These are phyloP conservation scores for Neomonachus schauinslandi DNA, from an alignment of 2,113 vertebrate species.

Conservation along the genomic window DNA sequence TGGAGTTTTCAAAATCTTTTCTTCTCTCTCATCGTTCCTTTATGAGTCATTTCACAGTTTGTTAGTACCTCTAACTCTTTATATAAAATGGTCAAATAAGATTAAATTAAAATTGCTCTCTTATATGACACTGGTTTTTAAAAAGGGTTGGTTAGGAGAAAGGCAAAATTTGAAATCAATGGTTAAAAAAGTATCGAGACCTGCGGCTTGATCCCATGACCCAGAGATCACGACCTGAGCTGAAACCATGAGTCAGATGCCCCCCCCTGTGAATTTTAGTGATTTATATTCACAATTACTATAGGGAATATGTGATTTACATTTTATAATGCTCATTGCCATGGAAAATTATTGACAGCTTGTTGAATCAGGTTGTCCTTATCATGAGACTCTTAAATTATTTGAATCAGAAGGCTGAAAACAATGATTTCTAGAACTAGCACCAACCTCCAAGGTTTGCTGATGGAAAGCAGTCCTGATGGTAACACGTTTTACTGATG, in stretches of 20 bases:
- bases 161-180: slow-evolving; percentile 20
- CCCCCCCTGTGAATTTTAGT: slow-evolving; percentile 33
- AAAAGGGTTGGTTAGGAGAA: background rate
- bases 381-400: background rate
- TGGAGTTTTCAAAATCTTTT: background rate
- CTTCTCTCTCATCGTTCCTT: slow-evolving; percentile 23
- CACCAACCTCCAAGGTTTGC: background rate
- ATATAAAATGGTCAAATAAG: background rate
- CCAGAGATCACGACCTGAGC: too few species aligned
- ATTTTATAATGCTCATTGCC: background rate
- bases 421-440: background rate
- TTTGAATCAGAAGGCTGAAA: background rate
- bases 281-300: background rate
- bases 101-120: slow-evolving; percentile 37
- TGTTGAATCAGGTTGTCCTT: background rate
- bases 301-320: background rate
- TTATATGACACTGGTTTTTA: background rate
- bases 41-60: background rate
- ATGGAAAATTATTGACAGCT: background rate
- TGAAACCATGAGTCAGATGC: too few species aligned
- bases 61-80: background rate
- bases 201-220: too few species aligned
- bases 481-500: background rate
- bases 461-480: background rate
- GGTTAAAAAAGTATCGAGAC: background rate